phyloP scores from a whole-genome alignment of 2,888 invertebrate genomes.

The Pristionchus arcanus region DNA sequence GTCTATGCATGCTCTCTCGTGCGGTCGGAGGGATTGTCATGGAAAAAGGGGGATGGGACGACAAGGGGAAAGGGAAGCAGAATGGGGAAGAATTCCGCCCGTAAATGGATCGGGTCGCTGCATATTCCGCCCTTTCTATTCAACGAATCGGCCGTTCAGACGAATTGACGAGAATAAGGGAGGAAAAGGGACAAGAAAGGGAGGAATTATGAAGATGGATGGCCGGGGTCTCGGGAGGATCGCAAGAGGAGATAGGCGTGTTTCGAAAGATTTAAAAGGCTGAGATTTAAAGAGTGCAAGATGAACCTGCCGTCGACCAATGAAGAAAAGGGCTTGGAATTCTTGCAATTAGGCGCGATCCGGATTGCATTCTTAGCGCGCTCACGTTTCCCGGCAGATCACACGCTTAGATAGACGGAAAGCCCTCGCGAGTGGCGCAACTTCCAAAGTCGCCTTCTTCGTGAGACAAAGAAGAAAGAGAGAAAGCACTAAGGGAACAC shows the following conservation, averaged over 20 bases:
- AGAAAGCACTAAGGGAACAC: neutral
- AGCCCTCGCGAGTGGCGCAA: neutral
- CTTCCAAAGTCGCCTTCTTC: neutral
- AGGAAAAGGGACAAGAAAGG: neutral
- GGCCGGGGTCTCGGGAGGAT: neutral
- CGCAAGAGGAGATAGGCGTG: neutral
- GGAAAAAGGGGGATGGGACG: neutral
- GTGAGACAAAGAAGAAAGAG: neutral
- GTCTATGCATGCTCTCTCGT: no score
- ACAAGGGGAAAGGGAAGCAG: neutral
- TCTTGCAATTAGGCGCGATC: neutral
- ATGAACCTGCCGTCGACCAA: neutral
- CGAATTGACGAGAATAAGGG: neutral
- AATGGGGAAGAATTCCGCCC: neutral
- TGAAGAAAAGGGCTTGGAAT: neutral
- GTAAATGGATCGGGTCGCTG: neutral
- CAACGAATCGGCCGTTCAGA: constrained; percentile 26
- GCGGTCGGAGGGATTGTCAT: neutral
- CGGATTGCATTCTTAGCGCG: constrained; percentile 3
- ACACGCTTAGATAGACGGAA: neutral
- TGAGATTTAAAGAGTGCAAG: neutral
- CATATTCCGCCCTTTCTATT: constrained; percentile 33
- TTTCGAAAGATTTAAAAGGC: neutral
- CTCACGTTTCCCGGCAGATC: neutral
- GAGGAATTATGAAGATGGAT: constrained; percentile 41